Evolutionary conservation across 2,888 invertebrate species (phyloP).

Genomic region (Sturmia bella): DNA sequence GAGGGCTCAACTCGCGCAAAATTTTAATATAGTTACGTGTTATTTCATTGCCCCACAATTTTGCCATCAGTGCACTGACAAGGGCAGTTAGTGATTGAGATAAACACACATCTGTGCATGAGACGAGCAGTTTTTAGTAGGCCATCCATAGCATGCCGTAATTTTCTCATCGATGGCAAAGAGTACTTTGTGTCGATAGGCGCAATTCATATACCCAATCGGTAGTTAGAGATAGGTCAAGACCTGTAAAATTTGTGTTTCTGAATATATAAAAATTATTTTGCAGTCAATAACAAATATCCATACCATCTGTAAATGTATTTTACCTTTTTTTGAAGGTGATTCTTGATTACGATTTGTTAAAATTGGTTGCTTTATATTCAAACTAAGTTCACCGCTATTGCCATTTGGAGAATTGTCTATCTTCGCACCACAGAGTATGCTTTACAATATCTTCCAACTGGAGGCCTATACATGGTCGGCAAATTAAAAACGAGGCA

Average conservation of each 20-base stretch:
- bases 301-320: constrained; percentile 86
- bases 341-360: constrained; percentile 36
- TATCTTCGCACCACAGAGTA: constrained; percentile 28
- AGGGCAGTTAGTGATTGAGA: too few species aligned
- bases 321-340: constrained; percentile 84
- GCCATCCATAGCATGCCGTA: constrained; percentile 90
- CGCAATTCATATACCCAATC: constrained; percentile 90
- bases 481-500: constrained; percentile 93
- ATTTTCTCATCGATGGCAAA: constrained; percentile 91
- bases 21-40: constrained; percentile 89
- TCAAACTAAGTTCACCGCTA: constrained; percentile 71
- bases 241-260: constrained; percentile 76
- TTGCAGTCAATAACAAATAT: not conserved
- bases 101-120: constrained; percentile 90
- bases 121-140: constrained; percentile 88
- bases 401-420: constrained; percentile 58
- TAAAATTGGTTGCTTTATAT: constrained; percentile 69
- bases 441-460: constrained; percentile 94
- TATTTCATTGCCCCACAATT: too few species aligned
- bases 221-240: constrained; percentile 86
- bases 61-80: too few species aligned
- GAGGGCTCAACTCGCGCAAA: constrained; percentile 89
- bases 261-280: not conserved
- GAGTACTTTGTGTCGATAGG: too few species aligned
- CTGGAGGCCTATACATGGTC: too few species aligned